Base-by-base conservation (phyloP, 2,888 invertebrate genomes). In the Eumacrocentrus americanus region DNA sequence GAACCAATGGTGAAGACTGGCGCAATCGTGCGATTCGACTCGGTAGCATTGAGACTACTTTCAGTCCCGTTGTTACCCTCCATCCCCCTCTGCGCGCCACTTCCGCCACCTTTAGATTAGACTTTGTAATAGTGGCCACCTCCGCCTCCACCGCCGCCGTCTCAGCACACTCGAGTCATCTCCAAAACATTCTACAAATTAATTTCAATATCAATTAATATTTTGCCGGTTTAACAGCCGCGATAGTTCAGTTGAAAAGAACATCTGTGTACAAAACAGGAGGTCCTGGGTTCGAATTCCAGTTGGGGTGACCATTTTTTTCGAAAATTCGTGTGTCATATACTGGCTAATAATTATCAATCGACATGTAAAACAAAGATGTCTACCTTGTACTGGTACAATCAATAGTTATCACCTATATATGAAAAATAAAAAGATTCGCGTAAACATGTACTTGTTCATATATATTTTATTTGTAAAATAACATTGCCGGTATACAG, bases 1-100 rank as follows among this genome's bases (percentile, higher is more conserved):
- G 88, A 88, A 72, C 89, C 89, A 67, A 91, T 90, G 64, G 89
- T 86, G 79, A 87, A 91, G 70, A 91, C 88, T 53, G 90, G 88
- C 60, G 91, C 89, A 60, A 88, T 85, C 68, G 86, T 83, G 80
- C 89, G 89, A 74, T 76, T 79, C 74, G 83, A 82, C 72, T 88
- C 88, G 65, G 82, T 79, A 73, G 77, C 79, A 68, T 81, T 82
- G 64, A 80, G 78, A 74, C 74, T 72, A 60, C 64, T 74, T 40
- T 62, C 59, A 48, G 78, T 78, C 50, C 68, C 72, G 70, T 73
- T 74, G 61, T 72, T 71, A 60, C 67, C 62, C 73, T 78, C 78
- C 77, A 77, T 78, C 44, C 67, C 72, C 66, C 52, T 59, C 55
- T 48, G 56, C 65, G 67, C 67, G 66, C 62, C 50, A 68, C 66